These are phyloP conservation scores for Drosophila mulleri DNA, from an alignment of 2,888 invertebrate genomes.

Conservation along the genomic window DNA sequence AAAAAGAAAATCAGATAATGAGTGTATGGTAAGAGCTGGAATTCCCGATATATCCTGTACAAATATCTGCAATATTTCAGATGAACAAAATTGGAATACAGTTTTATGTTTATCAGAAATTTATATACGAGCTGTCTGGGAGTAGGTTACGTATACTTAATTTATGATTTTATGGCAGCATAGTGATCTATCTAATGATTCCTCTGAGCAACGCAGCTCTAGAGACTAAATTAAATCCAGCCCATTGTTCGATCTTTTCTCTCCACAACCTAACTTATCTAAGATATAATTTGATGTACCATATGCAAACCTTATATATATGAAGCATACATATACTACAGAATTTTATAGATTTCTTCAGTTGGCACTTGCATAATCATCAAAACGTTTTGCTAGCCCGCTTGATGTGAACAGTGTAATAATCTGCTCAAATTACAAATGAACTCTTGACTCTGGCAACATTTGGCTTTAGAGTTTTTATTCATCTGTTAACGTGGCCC, in stretches of 20 bases:
- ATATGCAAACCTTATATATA: neutral
- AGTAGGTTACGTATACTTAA: no score
- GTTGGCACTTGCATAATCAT: neutral
- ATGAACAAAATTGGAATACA: no score
- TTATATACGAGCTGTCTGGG: no score
- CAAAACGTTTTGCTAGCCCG: neutral
- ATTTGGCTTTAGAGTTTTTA: slow-evolving; percentile 29
- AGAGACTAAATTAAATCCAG: no score
- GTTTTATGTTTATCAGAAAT: no score
- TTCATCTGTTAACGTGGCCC: slow-evolving; percentile 22
- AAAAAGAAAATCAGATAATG: slow-evolving; percentile 6
- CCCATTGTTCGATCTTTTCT: no score
- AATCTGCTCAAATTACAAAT: slow-evolving; percentile 7
- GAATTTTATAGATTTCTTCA: neutral
- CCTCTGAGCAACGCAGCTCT: no score
- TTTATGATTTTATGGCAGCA: no score
- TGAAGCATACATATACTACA: neutral
- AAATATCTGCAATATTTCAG: no score
- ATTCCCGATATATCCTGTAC: neutral
- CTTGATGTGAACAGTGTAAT: neutral
- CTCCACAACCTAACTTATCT: neutral
- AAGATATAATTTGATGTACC: neutral
- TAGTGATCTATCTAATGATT: no score
- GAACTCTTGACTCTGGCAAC: slow-evolving; percentile 30
- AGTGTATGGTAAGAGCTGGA: neutral